Evolutionary conservation across 2,888 invertebrate genomes (phyloP), one percentile per base, ranked within the genome.

Genomic region (Amphipoea lucens): DNA sequence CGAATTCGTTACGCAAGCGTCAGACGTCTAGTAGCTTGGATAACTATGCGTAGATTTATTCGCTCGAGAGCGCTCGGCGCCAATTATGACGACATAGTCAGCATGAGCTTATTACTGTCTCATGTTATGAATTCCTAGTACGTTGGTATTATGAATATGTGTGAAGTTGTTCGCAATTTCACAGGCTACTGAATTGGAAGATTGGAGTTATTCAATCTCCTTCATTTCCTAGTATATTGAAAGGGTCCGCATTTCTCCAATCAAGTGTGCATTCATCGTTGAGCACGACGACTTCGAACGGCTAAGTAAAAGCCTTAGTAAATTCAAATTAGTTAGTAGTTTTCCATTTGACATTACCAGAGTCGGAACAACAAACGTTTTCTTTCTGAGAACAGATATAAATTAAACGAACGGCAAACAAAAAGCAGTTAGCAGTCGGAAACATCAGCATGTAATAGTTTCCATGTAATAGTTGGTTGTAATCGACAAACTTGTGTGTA

Each of bases 1-100:
- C 75, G 45, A 89, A 83, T 79, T 79, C 78, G 86, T 89, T 87
- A 86, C 89, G 89, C 84, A 89, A 89, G 78, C 86, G 57, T 81
- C 76, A 83, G 83, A 82, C 82, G 76, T 79, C 90, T 89, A 77
- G 76, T 84, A 79, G 84, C 88, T 36, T 79, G 69, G 84, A 83
- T 84, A 89, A 84, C 68, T 90, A 81, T 79, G 83, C 79, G 70
- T 84, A 84, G 82, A 89, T 86, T 90, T 90, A 89, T 86, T 77
- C 79, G 81, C 81, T 87, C 78, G 80, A 87, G 83, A 87, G 78
- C 79, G 86, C 83, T 73, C 70, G 90, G 79, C 84, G 88, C 79
- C 90, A 82, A 83, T 81, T 82, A 81, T 89, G 86, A 86, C 81
- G 86, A 89, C 89, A 90, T 82, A 60, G 81, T 70, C 57, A 73